These are phyloP conservation scores for Nycteola revayana DNA, from an alignment of 2,888 invertebrate species.

Conservation along the genomic window DNA sequence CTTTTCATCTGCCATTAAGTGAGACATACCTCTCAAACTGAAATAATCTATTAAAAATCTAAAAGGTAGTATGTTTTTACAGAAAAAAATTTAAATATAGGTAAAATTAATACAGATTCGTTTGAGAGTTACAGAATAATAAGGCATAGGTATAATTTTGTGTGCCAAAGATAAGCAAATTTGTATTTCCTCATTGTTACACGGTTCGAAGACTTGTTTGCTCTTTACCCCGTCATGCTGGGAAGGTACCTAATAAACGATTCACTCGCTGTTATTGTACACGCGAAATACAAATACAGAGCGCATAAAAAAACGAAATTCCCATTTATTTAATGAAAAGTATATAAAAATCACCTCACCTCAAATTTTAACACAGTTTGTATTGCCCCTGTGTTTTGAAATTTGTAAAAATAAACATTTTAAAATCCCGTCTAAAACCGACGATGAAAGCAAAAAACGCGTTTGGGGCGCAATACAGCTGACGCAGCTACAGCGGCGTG, in stretches of 20 bases:
- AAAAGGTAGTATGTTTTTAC: no score
- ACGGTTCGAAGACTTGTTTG: no score
- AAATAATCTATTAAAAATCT: no score
- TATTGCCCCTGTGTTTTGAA: constrained; percentile 3
- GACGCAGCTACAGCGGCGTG: constrained; percentile 58
- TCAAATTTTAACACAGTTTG: constrained; percentile 10
- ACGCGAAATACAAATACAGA: constrained; percentile 5
- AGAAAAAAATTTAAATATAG: no score
- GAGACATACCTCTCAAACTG: no score
- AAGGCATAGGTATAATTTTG: no score
- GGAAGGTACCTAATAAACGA: background rate
- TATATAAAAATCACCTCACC: constrained; percentile 8
- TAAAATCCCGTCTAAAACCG: constrained; percentile 49
- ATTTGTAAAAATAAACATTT: constrained; percentile 25
- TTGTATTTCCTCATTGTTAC: no score
- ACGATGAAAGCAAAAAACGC: constrained; percentile 52
- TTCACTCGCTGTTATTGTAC: constrained; percentile 2
- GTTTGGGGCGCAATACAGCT: constrained; percentile 59
- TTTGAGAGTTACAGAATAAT: no score
- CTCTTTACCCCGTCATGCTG: no score
- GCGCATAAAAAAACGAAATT: constrained; percentile 6
- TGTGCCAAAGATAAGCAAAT: no score
- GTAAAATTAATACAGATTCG: no score
- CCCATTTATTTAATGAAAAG: constrained; percentile 7
- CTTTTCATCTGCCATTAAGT: no score